These are phyloP conservation scores for Cephalopterus ornatus DNA, from an alignment of 2,113 vertebrate genomes.

Conservation along the genomic window DNA sequence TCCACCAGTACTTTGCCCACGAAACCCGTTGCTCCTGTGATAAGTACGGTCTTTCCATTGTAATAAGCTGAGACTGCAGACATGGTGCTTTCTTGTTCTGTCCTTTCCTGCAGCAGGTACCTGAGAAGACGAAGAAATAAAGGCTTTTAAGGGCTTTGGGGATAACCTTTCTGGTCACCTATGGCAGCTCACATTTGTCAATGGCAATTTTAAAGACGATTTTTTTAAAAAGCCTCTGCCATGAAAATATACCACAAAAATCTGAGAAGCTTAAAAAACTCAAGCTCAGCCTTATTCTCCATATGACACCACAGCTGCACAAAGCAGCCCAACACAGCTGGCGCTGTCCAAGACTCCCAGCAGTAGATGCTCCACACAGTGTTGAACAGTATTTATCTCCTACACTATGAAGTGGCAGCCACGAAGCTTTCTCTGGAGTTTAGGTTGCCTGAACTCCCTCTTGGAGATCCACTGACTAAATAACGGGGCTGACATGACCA, in stretches of 20 bases:
- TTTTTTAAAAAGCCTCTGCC: not conserved
- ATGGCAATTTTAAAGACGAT: not conserved
- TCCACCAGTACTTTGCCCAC: conserved; percentile 95
- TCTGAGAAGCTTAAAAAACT: not conserved
- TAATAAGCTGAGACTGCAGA: conserved; percentile 86
- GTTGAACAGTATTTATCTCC: not conserved
- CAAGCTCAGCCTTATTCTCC: not conserved
- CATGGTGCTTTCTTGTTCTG: conserved; percentile 68
- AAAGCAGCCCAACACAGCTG: not conserved
- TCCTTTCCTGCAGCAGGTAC: conserved; percentile 33
- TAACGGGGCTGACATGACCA: not conserved
- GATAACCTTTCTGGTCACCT: not conserved
- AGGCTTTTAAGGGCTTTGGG: not conserved
- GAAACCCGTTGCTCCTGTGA: conserved; percentile 94
- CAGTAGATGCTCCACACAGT: not conserved
- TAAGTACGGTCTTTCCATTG: conserved; percentile 85
- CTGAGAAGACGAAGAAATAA: conserved; percentile 60
- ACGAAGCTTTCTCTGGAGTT: not conserved
- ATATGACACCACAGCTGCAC: not conserved
- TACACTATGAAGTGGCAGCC: not conserved
- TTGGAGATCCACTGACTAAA: not conserved
- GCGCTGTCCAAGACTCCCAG: not conserved
- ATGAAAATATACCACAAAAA: not conserved
- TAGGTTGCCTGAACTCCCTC: not conserved
- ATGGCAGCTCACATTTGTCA: not conserved